phyloP scores from a whole-genome alignment of 2,113 vertebrate species.

The Caloenas nicobarica region DNA sequence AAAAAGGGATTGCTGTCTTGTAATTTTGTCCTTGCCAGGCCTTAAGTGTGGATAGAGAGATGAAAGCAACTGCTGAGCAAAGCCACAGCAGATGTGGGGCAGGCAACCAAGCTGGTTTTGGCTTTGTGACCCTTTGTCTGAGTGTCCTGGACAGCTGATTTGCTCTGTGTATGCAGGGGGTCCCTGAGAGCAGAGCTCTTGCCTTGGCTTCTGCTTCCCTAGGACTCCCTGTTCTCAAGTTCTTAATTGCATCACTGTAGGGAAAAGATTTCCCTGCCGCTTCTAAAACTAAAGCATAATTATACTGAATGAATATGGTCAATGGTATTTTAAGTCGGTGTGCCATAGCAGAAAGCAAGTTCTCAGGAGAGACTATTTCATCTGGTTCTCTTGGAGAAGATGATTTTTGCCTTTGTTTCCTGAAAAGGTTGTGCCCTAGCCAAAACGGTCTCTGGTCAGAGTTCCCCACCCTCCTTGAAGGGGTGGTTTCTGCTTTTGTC shows the following conservation, averaged over 20 bases:
- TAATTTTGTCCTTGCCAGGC: slow-evolving; percentile 6
- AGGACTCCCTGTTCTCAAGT: background rate
- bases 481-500: background rate
- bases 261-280: background rate
- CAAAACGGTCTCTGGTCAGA: background rate
- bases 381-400: background rate
- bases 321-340: background rate
- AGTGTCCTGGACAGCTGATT: background rate
- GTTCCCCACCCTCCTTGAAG: background rate
- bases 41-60: background rate
- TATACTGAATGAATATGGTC: background rate
- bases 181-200: background rate
- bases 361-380: background rate
- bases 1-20: background rate
- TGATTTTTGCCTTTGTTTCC: background rate
- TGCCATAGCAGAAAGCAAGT: fast-evolving
- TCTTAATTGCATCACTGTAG: background rate
- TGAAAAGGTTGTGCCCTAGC: background rate
- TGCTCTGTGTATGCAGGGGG: background rate
- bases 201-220: background rate
- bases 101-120: background rate
- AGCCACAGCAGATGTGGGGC: background rate
- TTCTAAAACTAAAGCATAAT: background rate
- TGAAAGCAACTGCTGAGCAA: background rate
- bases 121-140: background rate